Base-by-base conservation (phyloP, 2,888 invertebrate genomes). In the Carterocephalus palaemon region DNA sequence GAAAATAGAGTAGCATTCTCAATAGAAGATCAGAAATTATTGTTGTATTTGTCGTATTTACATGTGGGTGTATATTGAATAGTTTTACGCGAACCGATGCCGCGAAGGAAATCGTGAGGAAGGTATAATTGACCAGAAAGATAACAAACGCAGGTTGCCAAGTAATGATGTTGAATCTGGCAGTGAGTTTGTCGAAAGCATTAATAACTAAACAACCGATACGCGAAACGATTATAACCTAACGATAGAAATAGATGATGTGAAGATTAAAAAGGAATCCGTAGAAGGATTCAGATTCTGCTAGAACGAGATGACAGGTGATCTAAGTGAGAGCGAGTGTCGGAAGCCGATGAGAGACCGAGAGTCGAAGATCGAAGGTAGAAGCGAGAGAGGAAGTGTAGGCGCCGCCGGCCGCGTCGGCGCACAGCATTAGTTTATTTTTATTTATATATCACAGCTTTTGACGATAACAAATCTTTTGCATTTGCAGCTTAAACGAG, bases 381-480 rank as follows among this genome's bases (percentile, higher is more conserved):
- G 59, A 77, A 75, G 68, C 59, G 67, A 67, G 65, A 65, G 52
- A 58, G 51, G 52, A 60, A 68, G 59, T 67, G 72, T 75, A 74
- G 76, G 73, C 64, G 75, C 78, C 69, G 65, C 54, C 60, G 37
- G 40, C 72, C 71, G 67, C 70, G 57, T 63, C 65, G 49, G 63
- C 78, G 75, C 74, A 63, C 68, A 60, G 75, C 73, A 67, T 74
- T 71, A 73, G 69, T 79, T 79, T 76, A 58, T 76, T 70, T 78
- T 73, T 78, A 79, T 75, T 80, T 62, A 70, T 82, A 85, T 86
- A 86, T 86, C 86, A 86, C 86, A 86, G 86, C 85, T 85, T 86
- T 86, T 86, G 86, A 86, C 86, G 86, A 85, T 85, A 82, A 85
- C 83, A 82, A 84, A 85, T 83, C 81, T 84, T 84, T 85, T 85